These are phyloP conservation scores for Scrobipalpa costella DNA, from an alignment of 2,888 invertebrate species.

Conservation along the genomic window DNA sequence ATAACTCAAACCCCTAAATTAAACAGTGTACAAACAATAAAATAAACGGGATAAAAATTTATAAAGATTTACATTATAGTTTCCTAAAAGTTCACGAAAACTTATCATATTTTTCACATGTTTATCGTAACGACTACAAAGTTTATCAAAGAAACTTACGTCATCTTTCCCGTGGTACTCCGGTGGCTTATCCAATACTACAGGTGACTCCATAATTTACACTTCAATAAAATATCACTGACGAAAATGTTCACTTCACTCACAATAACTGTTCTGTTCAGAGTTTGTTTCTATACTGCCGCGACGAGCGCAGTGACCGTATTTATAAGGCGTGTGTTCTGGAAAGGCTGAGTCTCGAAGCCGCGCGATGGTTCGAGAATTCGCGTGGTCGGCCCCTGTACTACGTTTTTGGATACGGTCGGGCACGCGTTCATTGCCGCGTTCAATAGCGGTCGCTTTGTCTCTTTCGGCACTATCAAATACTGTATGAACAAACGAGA, in stretches of 20 bases:
- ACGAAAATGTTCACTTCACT: conserved; percentile 50
- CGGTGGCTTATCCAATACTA: conserved; percentile 82
- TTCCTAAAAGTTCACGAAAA: not conserved
- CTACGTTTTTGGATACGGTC: not conserved
- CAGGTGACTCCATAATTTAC: conserved; percentile 80
- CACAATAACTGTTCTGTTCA: conserved; percentile 42
- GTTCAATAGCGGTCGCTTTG: not conserved
- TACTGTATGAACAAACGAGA: not conserved
- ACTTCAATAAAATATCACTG: conserved; percentile 1
- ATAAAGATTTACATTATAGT: no score
- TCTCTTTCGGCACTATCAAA: not conserved
- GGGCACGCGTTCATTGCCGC: conserved; percentile 13
- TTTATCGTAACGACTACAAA: not conserved
- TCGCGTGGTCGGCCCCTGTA: conserved; percentile 29
- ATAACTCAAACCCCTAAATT: not conserved
- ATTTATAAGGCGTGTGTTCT: conserved; percentile 56
- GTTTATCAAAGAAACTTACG: conserved; percentile 24
- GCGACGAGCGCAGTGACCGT: conserved; percentile 46
- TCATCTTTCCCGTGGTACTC: conserved; percentile 77
- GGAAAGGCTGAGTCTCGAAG: conserved; percentile 41
- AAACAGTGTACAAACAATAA: not conserved
- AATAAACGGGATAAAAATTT: not conserved
- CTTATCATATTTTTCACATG: not conserved
- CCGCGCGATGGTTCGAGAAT: conserved; percentile 59
- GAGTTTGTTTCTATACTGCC: conserved; percentile 65